Evolutionary conservation across 1,140 invertebrate species (phyloP), one percentile per base, ranked within the genome.

Genomic region (Stegodyphus dumicola): DNA sequence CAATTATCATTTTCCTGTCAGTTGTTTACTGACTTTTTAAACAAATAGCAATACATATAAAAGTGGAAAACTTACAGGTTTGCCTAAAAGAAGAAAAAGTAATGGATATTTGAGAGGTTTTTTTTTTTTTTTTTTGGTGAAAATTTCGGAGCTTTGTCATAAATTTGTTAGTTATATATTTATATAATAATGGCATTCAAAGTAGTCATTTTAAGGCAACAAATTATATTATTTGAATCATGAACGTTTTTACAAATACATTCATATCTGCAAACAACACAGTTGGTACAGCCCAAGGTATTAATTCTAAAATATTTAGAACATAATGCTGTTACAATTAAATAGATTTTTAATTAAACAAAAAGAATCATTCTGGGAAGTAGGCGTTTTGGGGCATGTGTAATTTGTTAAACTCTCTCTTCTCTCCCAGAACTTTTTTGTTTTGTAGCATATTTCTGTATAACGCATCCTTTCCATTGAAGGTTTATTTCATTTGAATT

Each of bases 41-140:
- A 67, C n/a, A 54, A 70, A 85, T 48, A 83, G 81, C 81, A 85
- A 85, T 85, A 85, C 74, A 69, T 65, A 54, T 51, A 83, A 53
- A 83, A 53, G 51, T n/a, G 33, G n/a, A 13, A 53, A 66, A 11
- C 75, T 17, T 67, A 54, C 11, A 7, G 5, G 56, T 60, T 60
- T 60, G 56, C 56, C 9, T 1, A 60, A 60, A 9, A 60, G 56
- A 60, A 9, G 15, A 10, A 10, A 10, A 9, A 10, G 56, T 60
- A 10, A 10, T 60, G 9, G 9, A 10, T 60, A 10, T 60, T 60
- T 60, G 2, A 10, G 9, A 10, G 9, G 7, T 56, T 56, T 56
- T 56, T 56, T 56, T 56, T 56, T 56, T 56, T 56, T 60, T 67
- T 67, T 67, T 67, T 18, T 67, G 11, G 33, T 33, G 33, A 33